These are phyloP conservation scores for Heliconius eleuchia DNA, from an alignment of 1,140 invertebrate species.

Conservation along the genomic window DNA sequence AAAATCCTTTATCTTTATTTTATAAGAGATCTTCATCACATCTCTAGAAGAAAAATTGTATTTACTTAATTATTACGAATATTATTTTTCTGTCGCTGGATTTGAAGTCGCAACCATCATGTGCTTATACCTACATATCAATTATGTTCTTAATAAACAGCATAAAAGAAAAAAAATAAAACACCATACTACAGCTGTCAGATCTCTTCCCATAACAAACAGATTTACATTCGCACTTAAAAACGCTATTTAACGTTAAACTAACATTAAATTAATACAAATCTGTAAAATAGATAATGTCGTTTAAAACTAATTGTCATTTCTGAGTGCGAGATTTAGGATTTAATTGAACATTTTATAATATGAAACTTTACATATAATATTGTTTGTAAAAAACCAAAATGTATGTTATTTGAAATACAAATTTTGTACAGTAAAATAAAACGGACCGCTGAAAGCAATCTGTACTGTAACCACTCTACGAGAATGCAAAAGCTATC, in stretches of 20 bases:
- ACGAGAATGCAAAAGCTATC: not conserved
- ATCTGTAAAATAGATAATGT: not conserved
- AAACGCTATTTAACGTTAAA: not conserved
- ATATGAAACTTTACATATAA: not conserved
- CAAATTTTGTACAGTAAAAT: not conserved
- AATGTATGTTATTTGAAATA: not conserved
- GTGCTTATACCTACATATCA: no score
- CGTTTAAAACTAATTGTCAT: not conserved
- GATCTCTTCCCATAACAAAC: not conserved
- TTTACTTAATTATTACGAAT: no score
- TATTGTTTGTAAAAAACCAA: not conserved
- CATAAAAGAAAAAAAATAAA: no score
- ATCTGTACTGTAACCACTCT: not conserved
- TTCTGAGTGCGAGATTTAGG: not conserved
- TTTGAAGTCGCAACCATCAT: not conserved
- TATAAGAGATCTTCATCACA: no score
- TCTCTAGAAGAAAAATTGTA: no score
- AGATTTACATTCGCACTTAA: not conserved
- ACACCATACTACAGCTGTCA: not conserved
- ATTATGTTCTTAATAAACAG: no score
- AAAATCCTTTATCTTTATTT: no score
- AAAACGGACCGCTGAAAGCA: not conserved
- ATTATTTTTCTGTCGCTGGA: not conserved
- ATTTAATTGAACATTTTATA: not conserved
- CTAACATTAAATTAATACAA: not conserved